Evolutionary conservation across 2,888 invertebrate genomes (phyloP).

Genomic region (Saturnia pavonia): DNA sequence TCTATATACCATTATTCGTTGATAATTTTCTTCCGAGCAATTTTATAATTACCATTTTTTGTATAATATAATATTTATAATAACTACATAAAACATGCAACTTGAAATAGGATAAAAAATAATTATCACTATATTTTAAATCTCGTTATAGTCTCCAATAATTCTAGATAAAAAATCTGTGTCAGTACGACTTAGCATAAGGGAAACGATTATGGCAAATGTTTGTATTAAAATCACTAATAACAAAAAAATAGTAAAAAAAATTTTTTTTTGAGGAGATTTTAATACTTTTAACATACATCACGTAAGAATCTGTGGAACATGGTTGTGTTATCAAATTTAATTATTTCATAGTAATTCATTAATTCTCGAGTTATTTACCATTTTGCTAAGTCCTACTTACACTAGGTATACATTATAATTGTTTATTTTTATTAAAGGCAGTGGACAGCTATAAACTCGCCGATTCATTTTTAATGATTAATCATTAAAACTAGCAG

Average conservation of each 20-base stretch:
- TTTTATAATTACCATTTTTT: not conserved
- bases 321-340: not conserved
- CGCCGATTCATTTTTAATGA: not conserved
- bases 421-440: not conserved
- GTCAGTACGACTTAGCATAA: not conserved
- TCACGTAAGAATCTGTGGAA: not conserved
- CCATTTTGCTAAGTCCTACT: slow-evolving; percentile 3
- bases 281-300: not conserved
- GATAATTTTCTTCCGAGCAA: not conserved
- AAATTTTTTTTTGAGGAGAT: not conserved
- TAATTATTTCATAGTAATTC: not conserved
- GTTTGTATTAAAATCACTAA: not conserved
- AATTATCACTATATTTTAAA: not conserved
- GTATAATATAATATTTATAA: not conserved
- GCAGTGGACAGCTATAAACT: not conserved
- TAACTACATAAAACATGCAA: not conserved
- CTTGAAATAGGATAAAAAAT: not conserved
- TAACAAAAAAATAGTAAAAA: too few relatives aligned
- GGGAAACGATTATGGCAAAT: not conserved
- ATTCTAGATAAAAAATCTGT: not conserved
- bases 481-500: not conserved
- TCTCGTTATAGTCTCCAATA: not conserved
- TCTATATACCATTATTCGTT: not conserved
- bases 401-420: not conserved
- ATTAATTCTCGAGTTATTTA: not conserved